Conservation (phyloP, 1,140 invertebrate species). For the Littorina saxatilis region DNA sequence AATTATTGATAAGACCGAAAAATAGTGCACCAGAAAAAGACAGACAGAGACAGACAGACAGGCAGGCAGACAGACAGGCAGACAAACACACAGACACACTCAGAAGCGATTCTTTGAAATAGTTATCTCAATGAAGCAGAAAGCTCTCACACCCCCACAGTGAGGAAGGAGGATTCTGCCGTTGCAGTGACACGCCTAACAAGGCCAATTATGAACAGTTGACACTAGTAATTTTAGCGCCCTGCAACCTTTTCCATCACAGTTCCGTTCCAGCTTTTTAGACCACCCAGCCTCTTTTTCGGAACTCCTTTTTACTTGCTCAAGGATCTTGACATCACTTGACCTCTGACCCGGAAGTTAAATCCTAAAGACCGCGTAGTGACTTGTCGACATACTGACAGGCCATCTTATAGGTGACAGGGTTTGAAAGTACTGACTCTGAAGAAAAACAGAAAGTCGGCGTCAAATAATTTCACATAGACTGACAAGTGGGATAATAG, state of each 20-base stretch:
- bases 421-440: no score
- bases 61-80: no score
- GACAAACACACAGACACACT: no score
- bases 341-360: conserved; percentile 8
- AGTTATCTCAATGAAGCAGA: background rate
- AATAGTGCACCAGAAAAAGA: background rate
- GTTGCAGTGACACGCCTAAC: background rate
- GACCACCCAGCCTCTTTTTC: background rate
- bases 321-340: background rate
- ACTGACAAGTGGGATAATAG: no score
- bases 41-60: conserved; percentile 23
- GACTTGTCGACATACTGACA: background rate
- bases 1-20: background rate
- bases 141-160: background rate
- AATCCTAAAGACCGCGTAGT: background rate
- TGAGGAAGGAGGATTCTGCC: no score
- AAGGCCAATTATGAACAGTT: conserved; percentile 5
- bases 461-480: no score
- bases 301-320: background rate
- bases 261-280: background rate
- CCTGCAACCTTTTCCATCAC: background rate
- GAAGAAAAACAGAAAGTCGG: no score
- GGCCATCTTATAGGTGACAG: background rate
- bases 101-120: background rate
- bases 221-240: conserved; percentile 10